Base-by-base conservation (phyloP, 2,113 vertebrate genomes). In the Nicator chloris region DNA sequence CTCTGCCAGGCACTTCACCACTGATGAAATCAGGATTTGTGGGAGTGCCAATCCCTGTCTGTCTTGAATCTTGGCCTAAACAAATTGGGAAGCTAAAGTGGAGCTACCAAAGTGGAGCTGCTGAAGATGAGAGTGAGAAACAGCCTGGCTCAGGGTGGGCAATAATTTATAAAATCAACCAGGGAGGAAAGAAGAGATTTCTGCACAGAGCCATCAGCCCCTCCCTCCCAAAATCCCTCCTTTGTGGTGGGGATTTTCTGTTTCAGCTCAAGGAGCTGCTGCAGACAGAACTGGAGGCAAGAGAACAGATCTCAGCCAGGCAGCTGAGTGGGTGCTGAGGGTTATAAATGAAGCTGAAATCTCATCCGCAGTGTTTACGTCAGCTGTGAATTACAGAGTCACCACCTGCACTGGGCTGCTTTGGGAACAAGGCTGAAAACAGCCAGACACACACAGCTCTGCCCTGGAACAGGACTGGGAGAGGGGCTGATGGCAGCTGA, bases 151-250 rank as follows among this genome's bases (percentile, higher is more conserved):
- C 31, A 19, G 57, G 63, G 61, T 37, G 78, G 82, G 85, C 73
- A 82, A 83, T 42, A 60, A 94, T 93, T 97, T 96, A 84, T 93
- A 73, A 95, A 91, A 79, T 78, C 77, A 93, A 5, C 37, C 1
- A 8, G 71, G 49, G 81, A 60, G 82, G 66, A 19, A 44, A 66
- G 56, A 95, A 85, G 66, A 65, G 9, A 0, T 78, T 69, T 30
- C 30, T n/a, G 28, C 53, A 14, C 51, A 60, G 31, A 79, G 26
- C 28, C 91, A 93, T 96, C 91, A 63, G 69, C 91, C 82, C 91
- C 51, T 68, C 61, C 80, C 51, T 56, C 88, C 40, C 64, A 49
- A 93, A 88, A 90, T 69, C 57, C 22, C 72, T 84, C 27, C 45
- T 37, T 72, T 35, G 42, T 47, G 37, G 0, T 2, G 60, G 76